These are phyloP conservation scores for Lethenteron reissneri DNA, from an alignment of 2,113 vertebrate species.

Conservation along the genomic window DNA sequence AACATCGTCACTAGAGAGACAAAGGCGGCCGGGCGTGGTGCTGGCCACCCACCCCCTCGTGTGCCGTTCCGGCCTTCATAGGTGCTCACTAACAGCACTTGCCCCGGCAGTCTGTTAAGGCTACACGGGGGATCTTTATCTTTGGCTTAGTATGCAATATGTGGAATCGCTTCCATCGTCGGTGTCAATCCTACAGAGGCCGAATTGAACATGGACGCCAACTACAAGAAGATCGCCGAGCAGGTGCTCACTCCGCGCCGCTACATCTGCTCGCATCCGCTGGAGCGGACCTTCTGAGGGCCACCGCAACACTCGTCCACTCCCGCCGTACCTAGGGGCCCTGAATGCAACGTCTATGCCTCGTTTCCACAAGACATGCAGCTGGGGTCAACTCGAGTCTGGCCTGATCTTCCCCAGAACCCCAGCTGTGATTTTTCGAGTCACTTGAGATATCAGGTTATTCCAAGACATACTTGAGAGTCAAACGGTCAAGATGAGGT, in stretches of 20 bases:
- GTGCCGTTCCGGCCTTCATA: not conserved
- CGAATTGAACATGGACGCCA: constrained; percentile 56
- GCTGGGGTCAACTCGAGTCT: too few relatives aligned
- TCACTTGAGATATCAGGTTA: too few relatives aligned
- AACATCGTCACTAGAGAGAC: not conserved
- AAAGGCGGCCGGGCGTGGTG: not conserved
- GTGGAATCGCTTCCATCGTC: constrained; percentile 7
- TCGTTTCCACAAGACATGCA: too few relatives aligned
- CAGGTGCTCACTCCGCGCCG: constrained; percentile 45
- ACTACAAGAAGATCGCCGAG: constrained; percentile 56
- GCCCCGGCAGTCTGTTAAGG: not conserved
- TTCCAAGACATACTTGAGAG: too few relatives aligned
- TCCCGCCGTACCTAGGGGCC: too few relatives aligned
- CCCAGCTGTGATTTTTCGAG: too few relatives aligned
- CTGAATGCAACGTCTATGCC: too few relatives aligned
- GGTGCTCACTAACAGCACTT: not conserved
- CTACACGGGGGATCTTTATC: not conserved
- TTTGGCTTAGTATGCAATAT: not conserved
- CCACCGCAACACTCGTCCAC: too few relatives aligned
- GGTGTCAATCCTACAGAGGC: constrained; percentile 26
- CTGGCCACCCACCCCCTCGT: not conserved
- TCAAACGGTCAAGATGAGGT: too few relatives aligned
- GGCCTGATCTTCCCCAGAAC: too few relatives aligned
- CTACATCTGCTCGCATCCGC: constrained; percentile 60
- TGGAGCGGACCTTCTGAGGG: constrained; percentile 48